phyloP scores from a whole-genome alignment of 2,888 invertebrate genomes.

The Frankliniella intonsa region DNA sequence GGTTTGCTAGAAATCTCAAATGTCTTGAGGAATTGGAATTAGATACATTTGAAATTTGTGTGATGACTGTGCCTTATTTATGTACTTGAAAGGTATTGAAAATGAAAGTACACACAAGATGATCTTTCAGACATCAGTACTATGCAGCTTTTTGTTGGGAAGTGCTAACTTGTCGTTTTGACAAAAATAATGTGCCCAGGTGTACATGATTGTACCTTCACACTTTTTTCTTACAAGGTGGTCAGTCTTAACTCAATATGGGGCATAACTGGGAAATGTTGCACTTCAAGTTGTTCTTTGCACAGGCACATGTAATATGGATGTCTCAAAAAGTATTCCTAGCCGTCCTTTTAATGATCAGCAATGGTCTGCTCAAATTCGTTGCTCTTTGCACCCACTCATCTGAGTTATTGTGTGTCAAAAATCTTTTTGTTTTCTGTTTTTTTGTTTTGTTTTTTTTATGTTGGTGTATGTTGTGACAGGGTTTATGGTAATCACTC shows the following conservation, averaged over 20 bases:
- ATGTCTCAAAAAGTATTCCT: background rate
- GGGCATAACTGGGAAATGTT: background rate
- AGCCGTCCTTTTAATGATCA: background rate
- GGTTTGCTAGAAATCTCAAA: no score
- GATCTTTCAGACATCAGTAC: background rate
- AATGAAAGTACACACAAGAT: background rate
- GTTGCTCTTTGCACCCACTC: background rate
- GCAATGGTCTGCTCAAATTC: background rate
- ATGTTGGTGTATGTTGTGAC: background rate
- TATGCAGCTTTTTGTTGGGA: background rate
- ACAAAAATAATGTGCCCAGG: background rate
- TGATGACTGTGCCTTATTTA: constrained; percentile 2
- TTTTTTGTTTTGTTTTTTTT: background rate
- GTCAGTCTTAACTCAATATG: background rate
- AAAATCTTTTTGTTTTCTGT: background rate
- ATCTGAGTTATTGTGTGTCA: background rate
- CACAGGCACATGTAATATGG: background rate
- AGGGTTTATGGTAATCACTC: background rate
- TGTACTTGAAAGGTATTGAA: background rate
- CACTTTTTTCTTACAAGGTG: background rate
- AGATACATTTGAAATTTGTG: background rate
- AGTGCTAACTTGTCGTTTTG: background rate
- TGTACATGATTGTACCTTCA: background rate
- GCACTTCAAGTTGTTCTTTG: background rate
- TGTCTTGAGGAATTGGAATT: no score